Conservation (phyloP, 2,888 invertebrate species). For the Acutogordius australiensis region DNA sequence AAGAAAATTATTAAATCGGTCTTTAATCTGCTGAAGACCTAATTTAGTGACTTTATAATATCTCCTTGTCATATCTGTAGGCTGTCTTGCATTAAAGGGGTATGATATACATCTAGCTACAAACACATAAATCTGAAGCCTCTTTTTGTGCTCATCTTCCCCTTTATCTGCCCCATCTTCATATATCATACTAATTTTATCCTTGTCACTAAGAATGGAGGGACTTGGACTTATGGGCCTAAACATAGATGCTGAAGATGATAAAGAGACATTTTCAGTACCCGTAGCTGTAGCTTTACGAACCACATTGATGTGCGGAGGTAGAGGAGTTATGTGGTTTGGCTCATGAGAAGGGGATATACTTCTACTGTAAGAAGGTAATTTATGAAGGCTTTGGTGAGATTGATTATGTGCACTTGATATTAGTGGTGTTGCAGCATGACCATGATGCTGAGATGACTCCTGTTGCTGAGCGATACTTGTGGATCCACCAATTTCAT, state of each 20-base stretch:
- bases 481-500: slow-evolving; percentile 22
- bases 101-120: slow-evolving; percentile 87
- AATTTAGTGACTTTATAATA: slow-evolving; percentile 82
- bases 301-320: not conserved
- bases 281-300: not conserved
- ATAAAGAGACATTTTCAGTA: slow-evolving; percentile 15
- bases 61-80: slow-evolving; percentile 72
- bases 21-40: slow-evolving; percentile 68
- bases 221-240: slow-evolving; percentile 25
- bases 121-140: slow-evolving; percentile 85
- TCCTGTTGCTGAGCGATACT: slow-evolving; percentile 19
- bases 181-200: slow-evolving; percentile 21
- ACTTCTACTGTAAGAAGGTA: slow-evolving; percentile 2
- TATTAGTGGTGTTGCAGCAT: not conserved
- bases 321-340: not conserved
- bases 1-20: slow-evolving; percentile 70
- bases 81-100: slow-evolving; percentile 95
- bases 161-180: slow-evolving; percentile 39
- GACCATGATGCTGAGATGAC: no score
- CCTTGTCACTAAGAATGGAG: slow-evolving; percentile 22
- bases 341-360: slow-evolving; percentile 1
- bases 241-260: slow-evolving; percentile 21
- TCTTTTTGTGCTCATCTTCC: slow-evolving; percentile 72
- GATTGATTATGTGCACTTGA: slow-evolving; percentile 27
- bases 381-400: slow-evolving; percentile 15